Base-by-base conservation (phyloP, 2,888 invertebrate species). In the Polyommatus icarus region DNA sequence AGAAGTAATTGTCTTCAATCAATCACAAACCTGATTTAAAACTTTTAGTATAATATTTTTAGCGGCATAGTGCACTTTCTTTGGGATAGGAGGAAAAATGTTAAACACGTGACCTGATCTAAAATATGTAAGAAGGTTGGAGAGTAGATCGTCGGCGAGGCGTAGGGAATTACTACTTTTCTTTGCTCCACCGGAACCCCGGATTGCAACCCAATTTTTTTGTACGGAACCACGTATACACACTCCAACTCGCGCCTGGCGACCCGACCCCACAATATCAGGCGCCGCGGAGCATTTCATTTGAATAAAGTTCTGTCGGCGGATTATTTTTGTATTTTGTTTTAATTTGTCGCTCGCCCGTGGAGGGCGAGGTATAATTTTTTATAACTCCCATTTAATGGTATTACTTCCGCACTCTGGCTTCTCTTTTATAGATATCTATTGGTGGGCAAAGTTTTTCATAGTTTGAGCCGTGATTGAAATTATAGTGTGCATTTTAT, bases 261-360 rank as follows among this genome's bases (percentile, higher is more conserved):
- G 12, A 12, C 59, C 18, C 57, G 2, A 15, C 24, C 67, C 67
- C 67, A 4, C 29, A 29, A 32, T 67, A 67, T 67, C 67, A 29
- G 67, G 18, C 67, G 61, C 24, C 61, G 61, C 72, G 73, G 40
- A 8, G 12, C 72, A 40, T 40, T 73, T 73, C 73, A 73, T 73
- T 73, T 73, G 73, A 73, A 73, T 73, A 73, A 73, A 73, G 46
- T 40, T 20, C 46, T 24, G 67, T 67, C 67, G 67, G 29, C 15
- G 73, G 67, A 67, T 32, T 73, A 40, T 73, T 73, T 40, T 46
- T 46, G 73, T 73, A 73, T 73, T 73, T 73, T 73, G 73, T 40
- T 40, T 73, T 73, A 73, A 40, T 73, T 72, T 73, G 73, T 73
- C 67, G 20, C 73, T 10, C 73, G 46, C 46, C 24, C 20, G 32